These are phyloP conservation scores for Phrynocephalus guinanensis DNA, from an alignment of 2,797 vertebrate genomes.

Conservation along the genomic window DNA sequence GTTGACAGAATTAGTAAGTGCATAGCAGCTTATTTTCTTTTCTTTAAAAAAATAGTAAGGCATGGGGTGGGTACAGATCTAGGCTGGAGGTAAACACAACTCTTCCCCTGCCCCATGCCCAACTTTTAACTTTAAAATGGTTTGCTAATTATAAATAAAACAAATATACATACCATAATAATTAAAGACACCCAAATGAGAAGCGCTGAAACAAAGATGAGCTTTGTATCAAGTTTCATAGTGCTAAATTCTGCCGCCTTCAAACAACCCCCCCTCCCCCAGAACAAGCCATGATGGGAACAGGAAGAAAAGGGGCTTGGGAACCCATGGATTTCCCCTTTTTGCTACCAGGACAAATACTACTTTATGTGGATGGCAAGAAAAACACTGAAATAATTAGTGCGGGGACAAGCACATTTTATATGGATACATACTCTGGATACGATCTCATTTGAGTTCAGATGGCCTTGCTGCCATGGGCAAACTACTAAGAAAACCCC, in stretches of 20 bases:
- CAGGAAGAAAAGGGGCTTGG: too few species aligned
- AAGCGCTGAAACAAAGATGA: neutral
- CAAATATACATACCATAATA: too few species aligned
- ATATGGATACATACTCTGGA: too few species aligned
- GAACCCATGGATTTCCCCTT: too few species aligned
- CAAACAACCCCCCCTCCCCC: too few species aligned
- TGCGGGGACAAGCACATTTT: neutral
- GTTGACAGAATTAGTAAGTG: neutral
- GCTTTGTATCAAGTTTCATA: too few species aligned
- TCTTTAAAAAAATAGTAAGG: neutral
- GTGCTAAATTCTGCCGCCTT: too few species aligned
- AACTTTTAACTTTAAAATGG: too few species aligned
- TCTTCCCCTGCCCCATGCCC: neutral
- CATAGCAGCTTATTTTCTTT: neutral
- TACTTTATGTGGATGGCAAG: too few species aligned
- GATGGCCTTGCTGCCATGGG: neutral
- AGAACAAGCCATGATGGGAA: too few species aligned
- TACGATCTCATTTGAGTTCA: neutral
- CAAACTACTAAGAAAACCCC: neutral
- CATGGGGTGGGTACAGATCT: neutral
- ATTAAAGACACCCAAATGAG: neutral
- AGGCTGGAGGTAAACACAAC: neutral
- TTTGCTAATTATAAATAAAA: neutral
- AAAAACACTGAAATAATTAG: too few species aligned
- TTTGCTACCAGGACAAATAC: too few species aligned